Evolutionary conservation across 1,140 invertebrate species (phyloP).

Genomic region (Ips typographus): DNA sequence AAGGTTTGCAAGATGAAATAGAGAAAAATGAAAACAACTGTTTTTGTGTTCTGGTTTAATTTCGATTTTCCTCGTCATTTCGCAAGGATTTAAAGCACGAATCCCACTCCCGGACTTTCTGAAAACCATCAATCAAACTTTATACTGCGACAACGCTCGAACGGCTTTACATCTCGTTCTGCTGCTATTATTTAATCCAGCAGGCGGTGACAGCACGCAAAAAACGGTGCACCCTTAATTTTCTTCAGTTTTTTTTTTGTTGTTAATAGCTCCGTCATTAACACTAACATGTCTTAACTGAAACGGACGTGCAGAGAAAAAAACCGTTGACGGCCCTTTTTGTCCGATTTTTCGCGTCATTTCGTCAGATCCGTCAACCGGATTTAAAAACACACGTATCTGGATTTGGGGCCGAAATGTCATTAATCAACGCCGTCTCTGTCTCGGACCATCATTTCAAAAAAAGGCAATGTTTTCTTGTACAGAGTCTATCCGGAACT

Average conservation of each 20-base stretch:
- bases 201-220: not conserved
- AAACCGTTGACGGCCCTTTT: slow-evolving; percentile 10
- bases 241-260: not conserved
- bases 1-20: no score
- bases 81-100: slow-evolving; percentile 9
- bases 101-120: slow-evolving; percentile 10
- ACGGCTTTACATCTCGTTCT: not conserved
- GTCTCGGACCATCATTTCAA: slow-evolving; percentile 1
- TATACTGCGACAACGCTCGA: not conserved
- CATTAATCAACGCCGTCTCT: slow-evolving; percentile 32
- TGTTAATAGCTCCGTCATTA: not conserved
- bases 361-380: slow-evolving; percentile 32
- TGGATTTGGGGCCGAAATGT: slow-evolving; percentile 22
- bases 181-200: not conserved
- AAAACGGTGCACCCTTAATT: not conserved
- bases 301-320: slow-evolving; percentile 4
- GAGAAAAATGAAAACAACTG: no score
- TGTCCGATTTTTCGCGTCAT: slow-evolving; percentile 33
- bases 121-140: slow-evolving; percentile 12
- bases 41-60: not conserved
- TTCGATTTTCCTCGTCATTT: slow-evolving; percentile 15
- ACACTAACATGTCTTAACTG: not conserved
- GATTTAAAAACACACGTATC: slow-evolving; percentile 32
- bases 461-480: slow-evolving; percentile 22
- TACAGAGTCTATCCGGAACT: slow-evolving; percentile 5